These are phyloP conservation scores for Alectoris magna DNA, from an alignment of 2,797 vertebrate species.

Conservation along the genomic window DNA sequence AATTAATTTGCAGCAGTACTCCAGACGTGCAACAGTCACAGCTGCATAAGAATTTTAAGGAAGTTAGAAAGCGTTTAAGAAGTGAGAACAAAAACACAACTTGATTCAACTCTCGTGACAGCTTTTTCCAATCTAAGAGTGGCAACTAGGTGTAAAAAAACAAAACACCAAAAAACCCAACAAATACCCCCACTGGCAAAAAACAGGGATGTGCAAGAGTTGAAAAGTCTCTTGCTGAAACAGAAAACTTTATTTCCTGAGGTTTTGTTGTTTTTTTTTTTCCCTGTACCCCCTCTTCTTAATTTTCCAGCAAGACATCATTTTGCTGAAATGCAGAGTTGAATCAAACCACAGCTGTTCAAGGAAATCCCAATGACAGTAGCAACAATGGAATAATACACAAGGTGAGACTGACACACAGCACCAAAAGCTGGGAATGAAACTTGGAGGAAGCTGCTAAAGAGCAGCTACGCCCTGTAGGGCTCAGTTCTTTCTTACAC, in stretches of 20 bases:
- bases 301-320: background rate
- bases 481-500: background rate
- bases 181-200: background rate
- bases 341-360: background rate
- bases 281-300: background rate
- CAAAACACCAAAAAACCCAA: background rate
- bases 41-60: background rate
- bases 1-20: conserved; percentile 56
- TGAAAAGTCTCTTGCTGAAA: background rate
- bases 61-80: background rate
- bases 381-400: background rate
- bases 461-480: background rate
- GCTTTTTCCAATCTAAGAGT: background rate
- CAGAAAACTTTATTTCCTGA: background rate
- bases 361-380: background rate
- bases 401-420: background rate
- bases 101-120: background rate
- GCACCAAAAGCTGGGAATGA: background rate
- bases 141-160: background rate
- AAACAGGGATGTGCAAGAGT: background rate
- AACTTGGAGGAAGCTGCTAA: background rate
- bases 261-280: background rate
- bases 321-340: background rate
- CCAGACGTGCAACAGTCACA: conserved; percentile 1
- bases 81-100: background rate